A percentile compares a stretch with the other conserved stretches of the same genome.
Evolutionary conservation across 1,140 invertebrate species (phyloP).

Genomic region (Maniola jurtina): DNA sequence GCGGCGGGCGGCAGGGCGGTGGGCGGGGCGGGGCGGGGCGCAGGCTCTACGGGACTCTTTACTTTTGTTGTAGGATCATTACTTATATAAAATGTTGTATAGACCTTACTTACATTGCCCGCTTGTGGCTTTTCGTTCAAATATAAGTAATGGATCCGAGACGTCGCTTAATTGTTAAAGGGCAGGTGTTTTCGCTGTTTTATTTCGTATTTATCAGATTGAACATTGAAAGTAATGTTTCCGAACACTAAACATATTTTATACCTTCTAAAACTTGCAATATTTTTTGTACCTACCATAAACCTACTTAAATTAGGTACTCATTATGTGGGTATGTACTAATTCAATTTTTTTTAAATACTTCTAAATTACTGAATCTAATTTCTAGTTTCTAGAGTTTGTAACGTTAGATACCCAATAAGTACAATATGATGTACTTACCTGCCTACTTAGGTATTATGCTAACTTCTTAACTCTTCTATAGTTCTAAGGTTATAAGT

Average conservation of each 20-base stretch:
- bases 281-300: too few species aligned
- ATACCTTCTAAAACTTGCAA: background rate
- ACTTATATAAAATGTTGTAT: constrained; percentile 10
- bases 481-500: too few species aligned
- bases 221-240: background rate
- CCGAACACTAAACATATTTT: constrained; percentile 1
- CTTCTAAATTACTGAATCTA: too few species aligned
- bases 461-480: too few species aligned
- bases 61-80: background rate
- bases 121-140: background rate
- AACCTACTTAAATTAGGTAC: too few species aligned
- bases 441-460: too few species aligned
- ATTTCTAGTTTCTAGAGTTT: too few species aligned
- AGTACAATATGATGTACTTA: too few species aligned
- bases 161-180: background rate
- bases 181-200: background rate
- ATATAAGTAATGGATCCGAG: background rate
- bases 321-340: too few species aligned
- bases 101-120: background rate
- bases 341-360: too few species aligned
- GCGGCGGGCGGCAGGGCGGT: background rate
- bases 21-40: constrained; percentile 22
- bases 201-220: background rate
- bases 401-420: too few species aligned
- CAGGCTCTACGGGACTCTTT: constrained; percentile 13